These are phyloP conservation scores for Panagrolaimus sp. DNA, from an alignment of 1,140 invertebrate species.

Conservation along the genomic window DNA sequence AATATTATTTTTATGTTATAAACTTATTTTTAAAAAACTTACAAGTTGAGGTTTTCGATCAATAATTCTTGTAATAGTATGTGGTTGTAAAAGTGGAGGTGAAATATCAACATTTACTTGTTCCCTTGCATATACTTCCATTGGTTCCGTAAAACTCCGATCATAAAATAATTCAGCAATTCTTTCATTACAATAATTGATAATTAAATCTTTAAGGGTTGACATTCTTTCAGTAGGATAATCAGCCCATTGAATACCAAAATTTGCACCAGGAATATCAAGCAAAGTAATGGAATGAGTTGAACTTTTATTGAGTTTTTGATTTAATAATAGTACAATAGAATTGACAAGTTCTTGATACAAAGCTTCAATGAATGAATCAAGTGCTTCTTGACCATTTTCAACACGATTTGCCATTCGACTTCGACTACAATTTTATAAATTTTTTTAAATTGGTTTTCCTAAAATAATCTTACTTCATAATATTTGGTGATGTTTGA, in stretches of 20 bases:
- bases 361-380: constrained; percentile 76
- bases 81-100: constrained; percentile 29
- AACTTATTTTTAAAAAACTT: constrained; percentile 64
- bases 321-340: constrained; percentile 79
- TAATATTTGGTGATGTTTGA: constrained; percentile 26
- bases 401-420: constrained; percentile 61
- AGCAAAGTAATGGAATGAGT: constrained; percentile 74
- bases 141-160: constrained; percentile 74
- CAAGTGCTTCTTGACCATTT: constrained; percentile 71
- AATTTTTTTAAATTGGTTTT: not conserved
- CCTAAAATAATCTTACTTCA: constrained; percentile 5
- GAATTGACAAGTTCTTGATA: constrained; percentile 82
- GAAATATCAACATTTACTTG: constrained; percentile 41
- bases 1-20: constrained; percentile 60
- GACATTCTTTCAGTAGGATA: constrained; percentile 61
- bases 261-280: constrained; percentile 79
- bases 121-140: constrained; percentile 65
- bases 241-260: constrained; percentile 62
- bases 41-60: constrained; percentile 48
- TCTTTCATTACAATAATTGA: constrained; percentile 86
- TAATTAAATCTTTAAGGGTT: constrained; percentile 77
- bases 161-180: constrained; percentile 83
- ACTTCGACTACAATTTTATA: constrained; percentile 35
- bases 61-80: constrained; percentile 33
- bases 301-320: constrained; percentile 59